phyloP scores from a whole-genome alignment of 2,113 vertebrate species.

The Gambusia holbrooki region DNA sequence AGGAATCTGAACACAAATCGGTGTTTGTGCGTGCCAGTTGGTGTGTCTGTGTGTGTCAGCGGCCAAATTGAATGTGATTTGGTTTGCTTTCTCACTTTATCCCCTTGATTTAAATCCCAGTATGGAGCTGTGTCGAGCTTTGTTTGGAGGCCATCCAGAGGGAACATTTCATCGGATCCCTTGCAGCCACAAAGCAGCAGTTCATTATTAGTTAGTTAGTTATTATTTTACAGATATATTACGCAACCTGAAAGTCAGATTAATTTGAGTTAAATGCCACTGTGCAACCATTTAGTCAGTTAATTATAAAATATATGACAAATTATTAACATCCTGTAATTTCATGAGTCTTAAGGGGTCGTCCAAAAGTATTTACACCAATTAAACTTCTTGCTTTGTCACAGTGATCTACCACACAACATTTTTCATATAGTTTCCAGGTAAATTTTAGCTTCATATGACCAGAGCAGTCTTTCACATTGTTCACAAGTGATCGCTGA shows the following conservation, averaged over 20 bases:
- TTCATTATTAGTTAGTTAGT: not conserved
- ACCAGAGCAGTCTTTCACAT: too few species aligned
- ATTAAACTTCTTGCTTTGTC: not conserved
- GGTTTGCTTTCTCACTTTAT: conserved; percentile 38
- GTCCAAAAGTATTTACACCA: not conserved
- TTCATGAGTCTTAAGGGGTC: not conserved
- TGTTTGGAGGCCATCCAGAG: conserved; percentile 20
- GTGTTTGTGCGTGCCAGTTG: not conserved
- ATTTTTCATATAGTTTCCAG: too few species aligned
- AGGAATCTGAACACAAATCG: conserved; percentile 11
- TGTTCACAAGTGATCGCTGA: too few species aligned
- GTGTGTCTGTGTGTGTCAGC: conserved; percentile 6
- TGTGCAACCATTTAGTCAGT: not conserved
- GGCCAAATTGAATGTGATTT: conserved; percentile 31
- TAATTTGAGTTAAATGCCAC: not conserved
- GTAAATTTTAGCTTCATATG: too few species aligned
- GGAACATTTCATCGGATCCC: not conserved
- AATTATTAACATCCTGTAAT: not conserved
- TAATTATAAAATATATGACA: not conserved
- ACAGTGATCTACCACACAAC: too few species aligned
- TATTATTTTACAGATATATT: not conserved
- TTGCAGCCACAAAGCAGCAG: not conserved
- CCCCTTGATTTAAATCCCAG: conserved; percentile 53
- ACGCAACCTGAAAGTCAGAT: not conserved
- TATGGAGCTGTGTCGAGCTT: conserved; percentile 33